Evolutionary conservation across 2,888 invertebrate species (phyloP), one percentile per base, ranked within the genome.

Genomic region (Leptothorax acervorum): DNA sequence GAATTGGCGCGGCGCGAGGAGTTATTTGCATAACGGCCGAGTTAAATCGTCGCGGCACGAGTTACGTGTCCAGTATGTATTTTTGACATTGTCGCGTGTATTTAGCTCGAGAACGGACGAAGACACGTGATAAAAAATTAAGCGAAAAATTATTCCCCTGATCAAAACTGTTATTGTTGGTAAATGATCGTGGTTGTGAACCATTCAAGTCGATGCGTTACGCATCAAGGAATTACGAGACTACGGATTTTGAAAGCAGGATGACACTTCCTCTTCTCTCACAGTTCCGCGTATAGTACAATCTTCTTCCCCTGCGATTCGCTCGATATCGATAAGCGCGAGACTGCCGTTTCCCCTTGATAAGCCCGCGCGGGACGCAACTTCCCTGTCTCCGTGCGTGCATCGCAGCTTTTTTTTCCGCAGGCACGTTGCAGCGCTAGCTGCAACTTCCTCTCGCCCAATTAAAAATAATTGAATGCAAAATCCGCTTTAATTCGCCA

Each of bases 401-500:
- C 42, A 63, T 82, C 78, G 76, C 39, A 9, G 48, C 18, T 18
- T 68, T 68, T 35, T 71, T 62, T 60, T 68, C 48, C 18, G 23
- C 35, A 57, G 57, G 35, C 57, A 55, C 48, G 48, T 71, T 39
- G 48, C 60, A 48, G 42, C 63, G 48, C 9, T 5, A 45, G 35
- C 63, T 42, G 63, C 70, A 70, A 66, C 66, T 75, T 70, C 11
- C 45, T 57, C 53, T 57, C 45, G 65, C 42, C 78, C 78, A 73
- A 82, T 86, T 86, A 86, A 86, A 86, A 82, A 75, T 85, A 85
- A 82, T 84, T 78, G 85, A 82, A 82, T 82, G 78, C 82, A 82
- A 85, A 82, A 74, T 65, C 82, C 60, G 75, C 82, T 76, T 76
- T 73, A 85, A 65, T 57, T 65, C 68, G 55, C 86, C 23, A 85